phyloP scores from a whole-genome alignment of 2,888 invertebrate species.

The Rotaria macrura region DNA sequence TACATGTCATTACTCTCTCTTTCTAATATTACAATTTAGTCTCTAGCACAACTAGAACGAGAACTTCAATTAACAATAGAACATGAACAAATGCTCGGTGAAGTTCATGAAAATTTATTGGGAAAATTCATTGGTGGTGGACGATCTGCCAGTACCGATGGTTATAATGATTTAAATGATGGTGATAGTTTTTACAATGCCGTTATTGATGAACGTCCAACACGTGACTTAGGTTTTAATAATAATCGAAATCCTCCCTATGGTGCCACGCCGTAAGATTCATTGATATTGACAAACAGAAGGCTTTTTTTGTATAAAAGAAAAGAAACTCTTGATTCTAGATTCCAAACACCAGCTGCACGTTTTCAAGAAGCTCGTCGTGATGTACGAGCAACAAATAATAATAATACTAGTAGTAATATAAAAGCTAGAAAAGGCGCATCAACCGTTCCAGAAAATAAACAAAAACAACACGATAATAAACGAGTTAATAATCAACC shows the following conservation, averaged over 20 bases:
- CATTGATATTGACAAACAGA: neutral
- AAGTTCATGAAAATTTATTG: neutral
- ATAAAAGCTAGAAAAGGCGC: neutral
- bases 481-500: neutral
- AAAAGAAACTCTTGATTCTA: neutral
- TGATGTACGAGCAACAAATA: neutral
- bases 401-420: neutral
- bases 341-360: neutral
- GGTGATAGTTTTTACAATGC: neutral
- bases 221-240: neutral
- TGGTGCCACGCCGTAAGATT: neutral
- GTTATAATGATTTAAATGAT: neutral
- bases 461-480: neutral
- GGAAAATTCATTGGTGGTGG: neutral
- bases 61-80: neutral
- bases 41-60: neutral
- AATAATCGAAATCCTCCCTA: constrained; percentile 3
- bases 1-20: neutral
- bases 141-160: neutral
- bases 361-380: neutral
- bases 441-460: neutral
- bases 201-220: neutral
- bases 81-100: neutral
- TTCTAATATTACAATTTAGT: neutral
- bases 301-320: no score